Evolutionary conservation across 2,888 invertebrate genomes (phyloP).

Genomic region (Cacoxenus indagator): DNA sequence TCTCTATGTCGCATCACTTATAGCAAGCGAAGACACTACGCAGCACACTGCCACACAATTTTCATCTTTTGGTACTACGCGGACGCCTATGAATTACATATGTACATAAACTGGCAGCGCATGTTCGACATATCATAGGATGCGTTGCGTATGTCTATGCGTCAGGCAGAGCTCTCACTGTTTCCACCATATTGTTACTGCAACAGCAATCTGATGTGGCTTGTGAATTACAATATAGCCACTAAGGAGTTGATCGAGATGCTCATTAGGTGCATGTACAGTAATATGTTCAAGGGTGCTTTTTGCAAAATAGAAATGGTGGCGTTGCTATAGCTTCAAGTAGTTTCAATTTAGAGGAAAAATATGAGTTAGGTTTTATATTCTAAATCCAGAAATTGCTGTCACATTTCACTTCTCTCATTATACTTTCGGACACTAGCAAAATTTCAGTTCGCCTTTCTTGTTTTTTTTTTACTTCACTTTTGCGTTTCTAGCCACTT

Average conservation of each 20-base stretch:
- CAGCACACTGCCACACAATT: neutral
- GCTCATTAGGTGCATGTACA: neutral
- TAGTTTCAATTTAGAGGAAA: too few relatives aligned
- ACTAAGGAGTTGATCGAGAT: neutral
- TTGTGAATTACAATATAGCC: neutral
- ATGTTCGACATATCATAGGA: neutral
- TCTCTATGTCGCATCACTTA: neutral
- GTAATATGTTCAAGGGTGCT: neutral
- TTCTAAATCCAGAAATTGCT: too few relatives aligned
- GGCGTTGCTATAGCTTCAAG: too few relatives aligned
- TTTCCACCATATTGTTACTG: conserved; percentile 1
- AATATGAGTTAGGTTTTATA: too few relatives aligned
- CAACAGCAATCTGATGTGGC: neutral
- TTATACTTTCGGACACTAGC: too few relatives aligned
- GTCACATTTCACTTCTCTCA: too few relatives aligned
- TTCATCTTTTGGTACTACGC: too few relatives aligned
- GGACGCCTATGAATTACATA: neutral
- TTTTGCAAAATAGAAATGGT: too few relatives aligned
- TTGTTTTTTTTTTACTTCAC: too few relatives aligned
- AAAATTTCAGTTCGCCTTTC: too few relatives aligned
- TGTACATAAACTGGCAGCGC: too few relatives aligned
- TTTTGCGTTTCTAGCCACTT: too few relatives aligned
- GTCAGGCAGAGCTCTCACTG: neutral
- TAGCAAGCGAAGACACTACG: neutral
- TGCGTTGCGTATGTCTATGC: neutral